Base-by-base conservation (phyloP, 2,888 invertebrate species). In the Plutella xylostella region DNA sequence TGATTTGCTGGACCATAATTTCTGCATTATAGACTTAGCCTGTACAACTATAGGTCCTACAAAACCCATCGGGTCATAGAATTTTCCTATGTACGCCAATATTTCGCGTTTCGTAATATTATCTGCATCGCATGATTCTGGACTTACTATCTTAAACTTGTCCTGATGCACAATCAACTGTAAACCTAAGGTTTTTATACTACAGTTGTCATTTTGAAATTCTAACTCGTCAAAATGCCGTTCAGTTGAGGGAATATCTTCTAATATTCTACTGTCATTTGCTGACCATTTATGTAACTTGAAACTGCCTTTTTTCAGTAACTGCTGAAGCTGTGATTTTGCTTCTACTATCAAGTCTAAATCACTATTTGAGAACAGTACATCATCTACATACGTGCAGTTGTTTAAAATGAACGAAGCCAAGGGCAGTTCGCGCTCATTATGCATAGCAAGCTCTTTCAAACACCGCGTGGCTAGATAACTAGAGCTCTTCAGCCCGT, bases 31-130 rank as follows among this genome's bases (percentile, higher is more conserved):
- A 45, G 18, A 48, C 31, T 47, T 47, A 28, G 49, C 48, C 1
- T 21, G n/a, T n/a, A 52, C 44, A 4, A 49, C 18, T 18, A 53
- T 20, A 18, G 51, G 51, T 5, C 51, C 45, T 7, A 34, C 50
- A 11, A 51, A 40, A 3, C 48, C 51, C 7, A 50, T 18, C 2
- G 49, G 49, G 31, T 53, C 51, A 51, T 42, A 49, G 20, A 51
- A 48, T 33, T 35, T 47, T 19, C 46, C 34, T 9, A 51, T 41
- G n/a, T 42, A 48, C 14, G 45, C 47, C 7, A 53, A 17, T 4
- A 49, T 22, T 25, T 48, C 25, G 12, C 48, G 28, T 12, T 31
- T 22, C 5, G 37, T 34, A 19, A 19, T 4, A n/a, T 38, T 33
- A 2, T 11, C 14, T 12, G 42, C 44, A 15, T 44, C 40, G 9